Evolutionary conservation across 2,888 invertebrate species (phyloP).

Genomic region (Chloroclystis v-ata): DNA sequence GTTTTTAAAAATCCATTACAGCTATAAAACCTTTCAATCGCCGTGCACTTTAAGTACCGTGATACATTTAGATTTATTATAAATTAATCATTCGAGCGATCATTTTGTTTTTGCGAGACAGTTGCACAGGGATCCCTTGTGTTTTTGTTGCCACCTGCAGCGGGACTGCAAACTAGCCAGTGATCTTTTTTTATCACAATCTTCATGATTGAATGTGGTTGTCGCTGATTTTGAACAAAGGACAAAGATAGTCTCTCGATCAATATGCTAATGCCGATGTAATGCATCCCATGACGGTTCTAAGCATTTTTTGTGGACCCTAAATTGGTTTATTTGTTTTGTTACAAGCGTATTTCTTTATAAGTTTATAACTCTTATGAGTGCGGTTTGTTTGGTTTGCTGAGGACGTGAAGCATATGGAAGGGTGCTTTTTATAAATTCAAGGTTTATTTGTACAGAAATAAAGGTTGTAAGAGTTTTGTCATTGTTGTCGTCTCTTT

Average conservation of each 20-base stretch:
- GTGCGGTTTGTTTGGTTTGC: constrained; percentile 65
- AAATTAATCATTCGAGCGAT: constrained; percentile 25
- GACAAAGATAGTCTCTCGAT: constrained; percentile 66
- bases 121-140: constrained; percentile 27
- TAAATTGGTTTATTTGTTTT: constrained; percentile 76
- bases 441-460: constrained; percentile 28
- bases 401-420: constrained; percentile 50
- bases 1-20: constrained; percentile 11
- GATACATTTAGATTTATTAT: constrained; percentile 22
- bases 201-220: constrained; percentile 71
- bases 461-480: constrained; percentile 28
- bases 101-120: constrained; percentile 29
- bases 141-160: constrained; percentile 62
- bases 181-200: constrained; percentile 61
- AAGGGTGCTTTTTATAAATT: constrained; percentile 35
- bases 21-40: constrained; percentile 7
- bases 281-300: constrained; percentile 53
- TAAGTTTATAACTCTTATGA: constrained; percentile 40
- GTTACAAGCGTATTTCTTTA: constrained; percentile 65
- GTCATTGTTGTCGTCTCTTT: constrained; percentile 34
- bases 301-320: constrained; percentile 57
- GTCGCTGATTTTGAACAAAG: constrained; percentile 77
- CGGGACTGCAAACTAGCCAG: constrained; percentile 52
- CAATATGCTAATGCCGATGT: constrained; percentile 70
- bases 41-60: constrained; percentile 13